Evolutionary conservation across 2,113 vertebrate species (phyloP), one percentile per base, ranked within the genome.

Genomic region (Hystrix brachyura): DNA sequence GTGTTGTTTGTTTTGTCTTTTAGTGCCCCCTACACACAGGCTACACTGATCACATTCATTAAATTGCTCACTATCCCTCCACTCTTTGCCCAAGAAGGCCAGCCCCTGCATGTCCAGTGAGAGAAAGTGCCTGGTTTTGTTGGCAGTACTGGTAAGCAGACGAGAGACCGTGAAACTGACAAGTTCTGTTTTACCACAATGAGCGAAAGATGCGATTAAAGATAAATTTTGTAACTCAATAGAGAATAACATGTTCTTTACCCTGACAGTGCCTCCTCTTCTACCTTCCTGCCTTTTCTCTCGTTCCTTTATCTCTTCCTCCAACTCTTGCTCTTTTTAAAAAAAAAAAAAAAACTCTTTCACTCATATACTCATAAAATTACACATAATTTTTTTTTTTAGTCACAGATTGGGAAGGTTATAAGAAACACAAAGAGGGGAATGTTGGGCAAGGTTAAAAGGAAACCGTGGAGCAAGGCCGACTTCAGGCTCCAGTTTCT

Each of bases 401-500:
- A 51, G 65, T 74, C 65, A 43, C 55, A 74, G 67, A 67, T 91
- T 90, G 23, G 8, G 32, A 78, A 46, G 7, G 48, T 92, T 80
- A 48, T 74, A 23, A 64, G 95, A 98, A 15, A 87, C 84, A 95
- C 97, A 95, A 97, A 98, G 97, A 80, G 96, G 88, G 94, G 97
- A 95, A 94, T 95, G 87, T 96, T 98, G 94, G 97, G 82, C 62
- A 86, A 95, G 95, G 92, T 87, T 86, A 96, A 98, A 96, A 96
- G 97, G 93, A 96, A 91, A 62, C 78, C 81, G 88, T 94, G 15
- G 46, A 94, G 94, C 94, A 92, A 76, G 60, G 29, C 85, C 93
- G 92, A 67, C 97, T 97, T 94, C 57, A 59, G 94, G 91, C 92
- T 96, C 98, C 94, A 94, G 86, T 97, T 98, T 97, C 96, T 98